Evolutionary conservation across 1,140 invertebrate genomes (phyloP), one percentile per base, ranked within the genome.

Genomic region (Nylanderia fulva): DNA sequence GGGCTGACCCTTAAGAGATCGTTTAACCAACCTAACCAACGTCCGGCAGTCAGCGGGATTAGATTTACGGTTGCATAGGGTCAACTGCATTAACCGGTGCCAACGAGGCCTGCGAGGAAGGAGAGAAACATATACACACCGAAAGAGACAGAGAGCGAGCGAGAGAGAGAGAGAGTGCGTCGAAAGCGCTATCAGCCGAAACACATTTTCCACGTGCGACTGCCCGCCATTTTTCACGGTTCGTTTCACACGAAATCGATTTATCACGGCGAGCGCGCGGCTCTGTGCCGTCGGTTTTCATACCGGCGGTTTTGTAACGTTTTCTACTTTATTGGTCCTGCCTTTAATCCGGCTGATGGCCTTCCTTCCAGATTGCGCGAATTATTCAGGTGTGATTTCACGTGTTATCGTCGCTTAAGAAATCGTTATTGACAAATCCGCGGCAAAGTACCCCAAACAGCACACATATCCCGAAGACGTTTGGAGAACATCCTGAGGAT

Each of bases 131-230:
- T 27, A 2, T 27, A 61, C 2, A 27, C 42, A 36, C 2, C 15
- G 75, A 80, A 15, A 60, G 7, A 45, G 29, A 42, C 15, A 21
- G 9, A 29, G 42, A 48, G 7, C n/a, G 75, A 45, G 56, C 45
- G 24, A 48, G 39, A 21, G 39, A 52, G 76, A 39, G n/a, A 18
- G 84, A 36, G 56, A 60, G 66, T 82, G 77, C 64, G 77, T 82
- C 77, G 77, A 82, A 84, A 89, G 87, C 74, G 87, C 85, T 89
- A 90, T 90, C 88, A 84, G 79, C 85, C 88, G 88, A 88, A 89
- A 86, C 88, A 89, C 85, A 89, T 90, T 90, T 90, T 90, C 88
- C 85, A 90, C 88, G 85, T 90, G 85, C 88, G 88, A 90, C 88
- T 89, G 88, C 88, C 88, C 82, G 85, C 88, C 85, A 90, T 90